Percentiles rank a stretch among this genome's conserved stretches.
Evolutionary conservation across 30 jellyfish, hydroid and myxozoan genomes (phyloP).

Genomic region (Aurelia aurita): DNA sequence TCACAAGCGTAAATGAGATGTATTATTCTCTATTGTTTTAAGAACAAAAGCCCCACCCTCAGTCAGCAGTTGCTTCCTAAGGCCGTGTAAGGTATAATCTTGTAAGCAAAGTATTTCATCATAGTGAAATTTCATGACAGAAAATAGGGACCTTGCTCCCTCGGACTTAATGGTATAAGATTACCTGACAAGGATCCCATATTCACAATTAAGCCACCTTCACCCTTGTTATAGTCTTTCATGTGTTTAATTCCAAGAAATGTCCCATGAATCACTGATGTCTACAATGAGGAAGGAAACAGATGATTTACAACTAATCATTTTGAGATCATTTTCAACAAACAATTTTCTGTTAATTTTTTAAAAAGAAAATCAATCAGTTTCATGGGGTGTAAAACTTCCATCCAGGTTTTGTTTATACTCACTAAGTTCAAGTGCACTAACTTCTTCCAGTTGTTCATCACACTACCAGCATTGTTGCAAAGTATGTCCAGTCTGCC

Average conservation of each 20-base stretch:
- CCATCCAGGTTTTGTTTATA: background rate
- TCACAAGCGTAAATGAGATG: no score
- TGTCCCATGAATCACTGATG: slow-evolving; percentile 68
- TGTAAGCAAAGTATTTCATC: no score
- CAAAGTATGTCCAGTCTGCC: slow-evolving; percentile 78
- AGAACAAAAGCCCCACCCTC: no score
- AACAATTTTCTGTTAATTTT: no score
- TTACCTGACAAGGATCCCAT: slow-evolving; percentile 66
- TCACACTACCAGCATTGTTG: slow-evolving; percentile 74
- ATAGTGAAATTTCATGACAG: no score
- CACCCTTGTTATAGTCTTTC: slow-evolving; percentile 56
- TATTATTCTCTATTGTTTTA: no score
- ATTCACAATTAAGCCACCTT: slow-evolving; percentile 61
- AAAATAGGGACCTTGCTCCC: no score
- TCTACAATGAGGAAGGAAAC: background rate
- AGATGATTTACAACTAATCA: background rate
- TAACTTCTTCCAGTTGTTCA: slow-evolving; percentile 28
- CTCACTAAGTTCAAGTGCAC: slow-evolving; percentile 72
- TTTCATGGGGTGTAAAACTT: no score
- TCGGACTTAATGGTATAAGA: no score
- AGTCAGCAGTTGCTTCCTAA: no score
- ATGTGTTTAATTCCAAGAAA: slow-evolving; percentile 61
- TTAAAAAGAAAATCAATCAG: no score
- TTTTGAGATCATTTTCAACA: background rate
- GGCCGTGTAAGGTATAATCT: no score